Evolutionary conservation across 2,888 invertebrate species (phyloP), one percentile per base, ranked within the genome.

Genomic region (Watsonalla cultraria): DNA sequence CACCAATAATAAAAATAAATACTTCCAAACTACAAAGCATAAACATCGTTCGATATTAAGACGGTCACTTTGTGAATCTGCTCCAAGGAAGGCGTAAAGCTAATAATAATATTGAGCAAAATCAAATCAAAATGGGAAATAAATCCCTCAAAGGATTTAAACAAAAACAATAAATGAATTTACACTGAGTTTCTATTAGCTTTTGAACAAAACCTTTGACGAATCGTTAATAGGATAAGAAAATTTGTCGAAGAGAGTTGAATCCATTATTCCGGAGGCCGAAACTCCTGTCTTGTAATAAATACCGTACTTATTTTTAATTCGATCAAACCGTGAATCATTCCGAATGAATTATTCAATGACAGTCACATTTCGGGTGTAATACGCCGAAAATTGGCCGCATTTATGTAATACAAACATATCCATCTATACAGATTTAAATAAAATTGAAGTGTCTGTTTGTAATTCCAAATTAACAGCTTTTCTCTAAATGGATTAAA

Each of bases 321-420:
- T 72, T 67, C 65, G 57, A 66, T 68, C 62, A 67, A 62, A 53
- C 58, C 57, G 57, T 61, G 64, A 62, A 67, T 59, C 64, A 63
- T 65, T 58, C 57, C 54, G 56, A 62, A 72, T 74, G 66, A 74
- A 72, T 75, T 61, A 74, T 74, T 72, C 72, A 72, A 60, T 63
- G 57, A 55, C 53, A 45, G 51, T 53, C 54, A 54, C 61, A 56
- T 62, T 62, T 61, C 61, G 52, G 54, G 55, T 59, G 58, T 65
- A 60, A 67, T 64, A 62, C 60, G 55, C 56, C 54, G 56, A 54
- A 54, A 63, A 61, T 65, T 57, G 50, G 46, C 34, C 45, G n/a
- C 46, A 45, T 35, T 47, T 7, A 42, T 42, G 42, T 11, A 42
- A 42, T 11, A 9, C 11, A 42, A 11, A 8, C 9, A 8, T 11